Base-by-base conservation (phyloP, 2,888 invertebrate species). In the Agrilus mali region DNA sequence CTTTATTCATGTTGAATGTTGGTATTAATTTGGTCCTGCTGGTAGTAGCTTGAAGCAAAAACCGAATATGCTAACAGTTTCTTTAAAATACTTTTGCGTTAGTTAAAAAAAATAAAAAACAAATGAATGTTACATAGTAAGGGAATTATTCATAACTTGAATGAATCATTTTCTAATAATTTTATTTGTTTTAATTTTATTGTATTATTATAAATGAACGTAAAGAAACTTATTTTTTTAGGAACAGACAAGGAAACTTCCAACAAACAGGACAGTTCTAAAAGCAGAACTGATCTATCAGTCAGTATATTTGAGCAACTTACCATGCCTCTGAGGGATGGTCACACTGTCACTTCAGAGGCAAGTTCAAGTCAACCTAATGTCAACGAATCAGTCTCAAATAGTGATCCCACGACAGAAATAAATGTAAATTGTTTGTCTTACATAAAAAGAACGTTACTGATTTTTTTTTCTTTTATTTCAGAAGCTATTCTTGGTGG, bases 401-500 rank as follows among this genome's bases (percentile, higher is more conserved):
- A 48, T 39, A 62, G 55, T 31, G 70, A 70, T 50, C 61, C 63
- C 22, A 62, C 60, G 45, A 61, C 66, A 7, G 72, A 73, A 56
- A 65, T 65, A 17, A 72, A 71, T 60, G 73, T 72, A 55, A 54
- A 54, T 53, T 35, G 7, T 16, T 7, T 41, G 33, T 7, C 15
- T 22, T 13, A 34, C 16, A 8, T 3, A 32, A 20, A 33, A 27
- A 14, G 14, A 17, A 16, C 3, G 6, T 15, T 36, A 17, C 4
- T 31, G 1, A 42, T 46, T 43, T 27, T 43, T 33, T 36, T 43
- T 44, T 34, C 13, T n/a, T 36, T 33, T 35, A 53, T 66, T 67
- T 33, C 63, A 88, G 87, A 80, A 81, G 61, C 75, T 86, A 65
- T 80, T 93, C 57, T 71, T 82, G 44, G 75, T 80, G 45, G 83